Evolutionary conservation across 2,888 invertebrate species (phyloP).

Genomic region (Lycophotia porphyrea): DNA sequence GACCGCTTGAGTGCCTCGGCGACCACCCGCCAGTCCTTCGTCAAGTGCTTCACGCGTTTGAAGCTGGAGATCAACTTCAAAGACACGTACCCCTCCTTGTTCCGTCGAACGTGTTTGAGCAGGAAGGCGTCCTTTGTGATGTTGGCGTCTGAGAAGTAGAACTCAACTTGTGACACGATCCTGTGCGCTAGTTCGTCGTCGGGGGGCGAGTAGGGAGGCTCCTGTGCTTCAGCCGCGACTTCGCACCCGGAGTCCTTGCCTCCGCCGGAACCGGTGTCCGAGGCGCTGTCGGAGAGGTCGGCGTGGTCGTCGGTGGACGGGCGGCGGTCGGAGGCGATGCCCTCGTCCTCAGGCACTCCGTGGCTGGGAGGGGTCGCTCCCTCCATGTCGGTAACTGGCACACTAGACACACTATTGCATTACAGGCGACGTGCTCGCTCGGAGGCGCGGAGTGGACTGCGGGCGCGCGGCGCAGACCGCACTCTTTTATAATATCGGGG

Average conservation of each 20-base stretch:
- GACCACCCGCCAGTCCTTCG: constrained; percentile 98
- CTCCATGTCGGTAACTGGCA: constrained; percentile 83
- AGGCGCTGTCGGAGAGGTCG: constrained; percentile 92
- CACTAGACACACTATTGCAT: constrained; percentile 80
- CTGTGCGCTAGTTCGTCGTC: constrained; percentile 94
- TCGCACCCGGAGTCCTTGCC: constrained; percentile 93
- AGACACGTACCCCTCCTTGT: constrained; percentile 98
- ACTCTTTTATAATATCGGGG: constrained; percentile 88
- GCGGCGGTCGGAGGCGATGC: constrained; percentile 87
- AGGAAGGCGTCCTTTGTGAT: constrained; percentile 98
- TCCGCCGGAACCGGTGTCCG: constrained; percentile 91
- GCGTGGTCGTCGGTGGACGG: constrained; percentile 91
- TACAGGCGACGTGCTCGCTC: constrained; percentile 84
- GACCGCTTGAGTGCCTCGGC: constrained; percentile 95
- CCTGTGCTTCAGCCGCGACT: constrained; percentile 89
- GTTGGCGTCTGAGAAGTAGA: constrained; percentile 98
- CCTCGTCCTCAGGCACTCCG: constrained; percentile 85
- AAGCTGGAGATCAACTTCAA: constrained; percentile 98
- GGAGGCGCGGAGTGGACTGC: constrained; percentile 85
- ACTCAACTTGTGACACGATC: constrained; percentile 97
- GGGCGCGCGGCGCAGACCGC: constrained; percentile 83
- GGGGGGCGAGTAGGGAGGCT: constrained; percentile 92
- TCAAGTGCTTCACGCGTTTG: constrained; percentile 97
- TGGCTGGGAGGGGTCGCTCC: constrained; percentile 80
- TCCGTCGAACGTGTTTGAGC: constrained; percentile 97